These are phyloP conservation scores for Hartigia nigra DNA, from an alignment of 2,888 invertebrate genomes.

Conservation along the genomic window DNA sequence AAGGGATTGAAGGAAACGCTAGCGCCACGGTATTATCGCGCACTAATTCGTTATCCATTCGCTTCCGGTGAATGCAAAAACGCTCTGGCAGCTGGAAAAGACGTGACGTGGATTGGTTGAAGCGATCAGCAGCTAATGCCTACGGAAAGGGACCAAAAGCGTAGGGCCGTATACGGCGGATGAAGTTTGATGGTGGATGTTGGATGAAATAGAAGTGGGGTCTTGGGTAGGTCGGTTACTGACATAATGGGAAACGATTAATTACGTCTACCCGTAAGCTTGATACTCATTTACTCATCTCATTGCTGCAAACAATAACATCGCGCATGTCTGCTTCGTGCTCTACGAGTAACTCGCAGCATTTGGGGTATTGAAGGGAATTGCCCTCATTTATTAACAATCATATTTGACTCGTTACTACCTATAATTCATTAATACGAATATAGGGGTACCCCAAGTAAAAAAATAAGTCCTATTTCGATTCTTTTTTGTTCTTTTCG, in stretches of 20 bases:
- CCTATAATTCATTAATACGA: neutral
- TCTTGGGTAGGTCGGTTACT: slow-evolving; percentile 6
- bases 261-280: slow-evolving; percentile 20
- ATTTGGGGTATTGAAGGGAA: too few relatives aligned
- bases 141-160: neutral
- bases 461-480: too few relatives aligned
- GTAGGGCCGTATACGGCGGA: neutral
- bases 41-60: neutral
- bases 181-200: neutral
- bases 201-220: neutral
- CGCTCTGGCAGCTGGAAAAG: neutral
- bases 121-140: neutral
- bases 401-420: neutral
- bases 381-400: neutral
- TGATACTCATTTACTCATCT: slow-evolving; percentile 17
- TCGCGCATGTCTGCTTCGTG: neutral
- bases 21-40: neutral
- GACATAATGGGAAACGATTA: slow-evolving; percentile 23
- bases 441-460: neutral
- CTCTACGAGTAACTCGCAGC: too few relatives aligned
- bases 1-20: neutral
- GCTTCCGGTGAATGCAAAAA: neutral
- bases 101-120: neutral
- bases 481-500: too few relatives aligned
- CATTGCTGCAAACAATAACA: slow-evolving; percentile 13